Base-by-base conservation (phyloP, 2,113 vertebrate species). In the Sialia sialis region DNA sequence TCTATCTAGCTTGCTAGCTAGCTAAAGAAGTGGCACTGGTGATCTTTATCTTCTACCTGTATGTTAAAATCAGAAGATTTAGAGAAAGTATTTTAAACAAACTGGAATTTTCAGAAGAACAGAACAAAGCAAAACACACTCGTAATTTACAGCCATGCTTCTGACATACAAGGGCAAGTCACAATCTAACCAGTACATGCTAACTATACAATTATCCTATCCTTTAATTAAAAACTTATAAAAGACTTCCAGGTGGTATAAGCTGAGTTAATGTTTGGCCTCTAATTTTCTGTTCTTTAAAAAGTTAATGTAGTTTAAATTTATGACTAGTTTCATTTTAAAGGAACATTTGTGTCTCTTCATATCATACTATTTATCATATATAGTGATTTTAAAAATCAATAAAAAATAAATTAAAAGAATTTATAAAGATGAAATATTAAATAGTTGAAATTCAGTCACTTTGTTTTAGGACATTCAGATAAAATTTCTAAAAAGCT, bases 151-250 rank as follows among this genome's bases (percentile, higher is more conserved):
- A 94, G 84, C 25, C 34, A 20, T 38, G 26, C 54, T 91, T 79
- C 87, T 87, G 32, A 95, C 91, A 93, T 41, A 69, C 27, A 52
- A 63, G 34, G 41, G 16, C 22, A 87, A 68, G 58, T 89, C 22
- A 32, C 44, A 90, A 94, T 82, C 89, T 91, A 91, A 93, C 82
- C 84, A 84, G 81, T 73, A 58, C 49, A 70, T 21, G 18, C 27
- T 85, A 95, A 69, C 62, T 92, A n/a, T 51, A 84, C 69, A 78
- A 87, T 96, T 93, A 92, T 75, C 73, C 39, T 43, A 56, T 52
- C 70, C 92, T 91, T 82, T 94, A 87, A 94, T 95, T 96, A 90
- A 64, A 92, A 87, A 84, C 49, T 80, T 83, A 63, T 4, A 80
- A 59, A 87, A 70, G 26, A 75, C 38, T 95, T 75, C 41, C 80